Conservation (phyloP, 2,113 vertebrate species). For the Meles meles region DNA sequence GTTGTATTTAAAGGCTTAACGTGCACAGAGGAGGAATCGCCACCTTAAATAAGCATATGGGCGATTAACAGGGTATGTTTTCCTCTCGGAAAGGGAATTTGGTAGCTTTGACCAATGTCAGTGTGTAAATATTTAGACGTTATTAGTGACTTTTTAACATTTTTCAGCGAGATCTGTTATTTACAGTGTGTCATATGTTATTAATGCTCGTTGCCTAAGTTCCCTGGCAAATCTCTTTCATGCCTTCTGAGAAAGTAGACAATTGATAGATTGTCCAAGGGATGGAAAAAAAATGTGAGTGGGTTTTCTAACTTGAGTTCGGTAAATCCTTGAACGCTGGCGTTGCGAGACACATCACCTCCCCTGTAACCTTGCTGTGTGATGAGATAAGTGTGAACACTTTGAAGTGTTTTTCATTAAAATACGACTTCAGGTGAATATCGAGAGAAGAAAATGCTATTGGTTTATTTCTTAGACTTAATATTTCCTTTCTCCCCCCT, state of each 20-base stretch:
- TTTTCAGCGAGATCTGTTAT: slow-evolving; percentile 83
- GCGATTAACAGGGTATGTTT: slow-evolving; percentile 72
- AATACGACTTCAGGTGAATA: not conserved
- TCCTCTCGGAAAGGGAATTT: slow-evolving; percentile 65
- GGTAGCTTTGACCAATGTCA: slow-evolving; percentile 77
- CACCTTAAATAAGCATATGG: slow-evolving; percentile 76
- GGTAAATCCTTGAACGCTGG: slow-evolving; percentile 40
- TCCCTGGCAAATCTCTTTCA: slow-evolving; percentile 80
- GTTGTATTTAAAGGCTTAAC: slow-evolving; percentile 69
- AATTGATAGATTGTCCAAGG: slow-evolving; percentile 85
- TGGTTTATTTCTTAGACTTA: slow-evolving; percentile 20
- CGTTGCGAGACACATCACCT: not conserved
- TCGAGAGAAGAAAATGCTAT: not conserved
- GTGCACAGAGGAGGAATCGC: slow-evolving; percentile 70
- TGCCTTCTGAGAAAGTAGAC: slow-evolving; percentile 83
- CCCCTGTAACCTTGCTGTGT: slow-evolving; percentile 55
- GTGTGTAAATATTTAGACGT: slow-evolving; percentile 85
- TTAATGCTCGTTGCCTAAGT: slow-evolving; percentile 82
- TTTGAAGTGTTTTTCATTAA: slow-evolving; percentile 36
- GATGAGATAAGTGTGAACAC: not conserved
- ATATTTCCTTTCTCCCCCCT: not conserved
- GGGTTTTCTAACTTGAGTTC: slow-evolving; percentile 76
- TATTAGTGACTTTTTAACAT: slow-evolving; percentile 83
- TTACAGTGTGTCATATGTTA: slow-evolving; percentile 85
- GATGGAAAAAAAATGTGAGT: slow-evolving; percentile 80